These are phyloP conservation scores for Oncopodura yosiiana DNA, from an alignment of 1,140 invertebrate species.

Conservation along the genomic window DNA sequence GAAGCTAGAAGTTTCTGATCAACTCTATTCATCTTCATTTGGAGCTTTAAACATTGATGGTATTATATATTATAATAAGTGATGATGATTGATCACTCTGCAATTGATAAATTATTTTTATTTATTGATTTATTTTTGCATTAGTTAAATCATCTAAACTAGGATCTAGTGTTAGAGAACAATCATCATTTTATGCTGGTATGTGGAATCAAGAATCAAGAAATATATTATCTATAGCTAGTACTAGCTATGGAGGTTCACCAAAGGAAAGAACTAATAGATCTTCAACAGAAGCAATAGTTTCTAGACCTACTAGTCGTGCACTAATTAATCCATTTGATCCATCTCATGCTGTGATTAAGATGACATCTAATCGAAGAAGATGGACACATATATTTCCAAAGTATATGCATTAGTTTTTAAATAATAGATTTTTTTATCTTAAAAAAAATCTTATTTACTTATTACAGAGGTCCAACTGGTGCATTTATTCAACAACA, in stretches of 20 bases:
- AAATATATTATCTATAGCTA: constrained; percentile 47
- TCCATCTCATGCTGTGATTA: constrained; percentile 90
- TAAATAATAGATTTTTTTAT: neutral
- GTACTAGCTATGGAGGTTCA: constrained; percentile 48
- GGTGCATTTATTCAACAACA: constrained; percentile 84
- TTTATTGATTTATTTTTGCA: neutral
- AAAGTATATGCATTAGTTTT: no score
- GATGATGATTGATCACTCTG: neutral
- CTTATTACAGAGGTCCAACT: constrained; percentile 55
- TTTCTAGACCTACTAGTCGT: constrained; percentile 56
- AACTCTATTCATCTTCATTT: constrained; percentile 37
- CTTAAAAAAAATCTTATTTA: no score
- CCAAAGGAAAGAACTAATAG: constrained; percentile 27
- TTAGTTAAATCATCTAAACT: neutral
- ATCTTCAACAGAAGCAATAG: constrained; percentile 35
- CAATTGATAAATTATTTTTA: neutral
- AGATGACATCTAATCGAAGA: constrained; percentile 87
- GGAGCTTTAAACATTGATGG: constrained; percentile 38
- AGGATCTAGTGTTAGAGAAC: constrained; percentile 3
- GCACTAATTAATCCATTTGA: constrained; percentile 94
- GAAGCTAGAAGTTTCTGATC: constrained; percentile 25
- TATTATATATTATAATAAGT: constrained; percentile 16
- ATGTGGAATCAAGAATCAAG: constrained; percentile 24
- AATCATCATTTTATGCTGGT: constrained; percentile 24
- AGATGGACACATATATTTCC: constrained; percentile 99